Evolutionary conservation across 2,113 vertebrate genomes (phyloP), one percentile per base, ranked within the genome.

Genomic region (Phaetusa simplex): DNA sequence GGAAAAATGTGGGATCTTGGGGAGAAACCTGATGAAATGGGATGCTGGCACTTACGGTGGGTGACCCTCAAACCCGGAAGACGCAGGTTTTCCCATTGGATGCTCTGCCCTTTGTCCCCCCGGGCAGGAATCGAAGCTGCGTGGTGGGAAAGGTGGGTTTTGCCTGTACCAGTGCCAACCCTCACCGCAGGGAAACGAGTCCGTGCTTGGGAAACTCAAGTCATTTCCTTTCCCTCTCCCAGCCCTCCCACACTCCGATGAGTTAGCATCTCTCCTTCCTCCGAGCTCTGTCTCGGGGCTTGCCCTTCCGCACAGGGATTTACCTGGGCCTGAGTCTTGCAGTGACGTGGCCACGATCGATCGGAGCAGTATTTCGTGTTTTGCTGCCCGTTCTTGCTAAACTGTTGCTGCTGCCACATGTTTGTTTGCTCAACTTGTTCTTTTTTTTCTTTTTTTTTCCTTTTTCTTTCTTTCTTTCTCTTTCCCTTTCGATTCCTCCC

Each of bases 291-390:
- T 19, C 81, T 36, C 22, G 2, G 42, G 22, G 30, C 59, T 85
- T 34, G 20, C 22, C 29, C 52, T 69, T 12, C 45, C 14, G 47
- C 42, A 0, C n/a, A 24, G 56, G 40, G 30, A 7, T 74, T 42
- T 42, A 36, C 36, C 21, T 1, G 3, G n/a, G 30, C 3, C 0
- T 3, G 8, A 65, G 22, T 21, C 45, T 2, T 13, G 24, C 53
- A 18, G 5, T 13, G 2, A 2, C 6, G 5, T 5, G 59, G 34
- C 58, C 15, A 0, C 1, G 2, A 24, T 19, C 8, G 2, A 5
- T 6, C 5, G 2, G 19, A 40, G 81, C 23, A 9, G 45, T 4
- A 4, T 34, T 58, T 59, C 5, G 1, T 8, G 17, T 26, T 34
- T 12, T 4, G 52, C 43, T 38, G 23, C 45, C 16, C 2, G 0